Evolutionary conservation across 1,140 invertebrate species (phyloP), one percentile per base, ranked within the genome.

Genomic region (Ceratosolen fusciceps): DNA sequence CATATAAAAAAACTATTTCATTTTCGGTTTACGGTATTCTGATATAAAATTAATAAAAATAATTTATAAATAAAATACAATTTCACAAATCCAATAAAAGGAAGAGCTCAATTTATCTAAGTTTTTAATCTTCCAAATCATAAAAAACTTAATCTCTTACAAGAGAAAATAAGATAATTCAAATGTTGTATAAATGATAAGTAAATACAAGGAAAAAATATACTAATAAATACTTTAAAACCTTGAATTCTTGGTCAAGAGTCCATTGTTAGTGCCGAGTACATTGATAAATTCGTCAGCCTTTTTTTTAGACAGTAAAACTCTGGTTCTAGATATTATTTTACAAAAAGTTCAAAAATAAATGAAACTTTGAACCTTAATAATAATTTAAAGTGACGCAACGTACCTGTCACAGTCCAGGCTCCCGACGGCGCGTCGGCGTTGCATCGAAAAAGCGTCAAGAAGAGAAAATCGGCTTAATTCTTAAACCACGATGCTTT

Each of bases 371-470:
- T 9, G 24, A 14, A 60, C 29, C 29, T 12, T 62, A 65, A 65
- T 65, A 54, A 72, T 72, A 72, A 72, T 58, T 73, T 39, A 73
- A 29, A 39, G 52, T 47, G 7, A 14, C 14, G 47, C 68, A 26
- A 37, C 16, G 31, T 21, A 37, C 31, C 31, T 52, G 68, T 71
- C 26, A 39, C 71, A 19, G 71, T 52, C 52, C 52, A 31, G 71
- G 10, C 49, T 39, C 71, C 31, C 19, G 49, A 21, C 49, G 70
- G 29, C 70, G 49, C 37, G 67, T 29, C 43, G 39, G 21, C 67
- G 39, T 31, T 52, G 29, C 70, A 49, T n/a, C 52, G 71, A 26
- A 52, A 58, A 72, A 72, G 49, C 68, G 65, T 24, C 1, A 14
- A 43, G 9, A 5, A 2, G 24, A 16, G 2, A 12, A 14, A 52